Evolutionary conservation across 2,113 vertebrate genomes (phyloP).

Genomic region (Mormyrus iriodes): DNA sequence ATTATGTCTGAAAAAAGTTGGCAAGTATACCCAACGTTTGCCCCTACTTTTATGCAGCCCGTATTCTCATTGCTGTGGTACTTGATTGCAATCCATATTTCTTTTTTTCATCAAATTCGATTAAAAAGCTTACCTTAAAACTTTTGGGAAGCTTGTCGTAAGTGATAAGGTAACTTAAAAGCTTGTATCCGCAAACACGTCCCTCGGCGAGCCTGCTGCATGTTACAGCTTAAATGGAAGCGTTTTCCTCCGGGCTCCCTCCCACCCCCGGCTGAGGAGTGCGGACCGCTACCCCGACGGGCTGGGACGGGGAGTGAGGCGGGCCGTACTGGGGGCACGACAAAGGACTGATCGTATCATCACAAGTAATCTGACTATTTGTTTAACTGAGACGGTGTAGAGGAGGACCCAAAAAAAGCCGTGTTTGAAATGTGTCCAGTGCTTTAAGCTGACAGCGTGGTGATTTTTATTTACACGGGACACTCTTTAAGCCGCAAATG

Average conservation of each 20-base stretch:
- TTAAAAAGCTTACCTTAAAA: slow-evolving; percentile 1
- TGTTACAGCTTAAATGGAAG: neutral
- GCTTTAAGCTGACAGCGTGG: neutral
- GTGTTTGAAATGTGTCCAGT: neutral
- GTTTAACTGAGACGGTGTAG: neutral
- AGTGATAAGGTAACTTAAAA: neutral
- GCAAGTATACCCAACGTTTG: neutral
- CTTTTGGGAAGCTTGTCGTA: neutral
- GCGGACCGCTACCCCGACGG: neutral
- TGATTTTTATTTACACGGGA: neutral
- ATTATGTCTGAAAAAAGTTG: neutral
- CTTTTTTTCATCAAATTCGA: neutral
- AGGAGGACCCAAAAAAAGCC: neutral
- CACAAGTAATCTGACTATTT: neutral
- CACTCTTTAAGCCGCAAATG: neutral
- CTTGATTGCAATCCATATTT: neutral
- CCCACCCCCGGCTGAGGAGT: neutral
- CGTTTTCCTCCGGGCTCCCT: neutral
- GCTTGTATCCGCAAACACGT: neutral
- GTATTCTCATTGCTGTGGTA: neutral
- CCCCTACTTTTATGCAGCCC: neutral
- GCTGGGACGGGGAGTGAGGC: slow-evolving; percentile 15
- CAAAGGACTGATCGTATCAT: slow-evolving; percentile 19
- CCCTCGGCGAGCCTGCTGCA: neutral
- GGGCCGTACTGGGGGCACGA: slow-evolving; percentile 24